Evolutionary conservation across 1,140 invertebrate species (phyloP), one percentile per base, ranked within the genome.

Genomic region (Apis mellifera): DNA sequence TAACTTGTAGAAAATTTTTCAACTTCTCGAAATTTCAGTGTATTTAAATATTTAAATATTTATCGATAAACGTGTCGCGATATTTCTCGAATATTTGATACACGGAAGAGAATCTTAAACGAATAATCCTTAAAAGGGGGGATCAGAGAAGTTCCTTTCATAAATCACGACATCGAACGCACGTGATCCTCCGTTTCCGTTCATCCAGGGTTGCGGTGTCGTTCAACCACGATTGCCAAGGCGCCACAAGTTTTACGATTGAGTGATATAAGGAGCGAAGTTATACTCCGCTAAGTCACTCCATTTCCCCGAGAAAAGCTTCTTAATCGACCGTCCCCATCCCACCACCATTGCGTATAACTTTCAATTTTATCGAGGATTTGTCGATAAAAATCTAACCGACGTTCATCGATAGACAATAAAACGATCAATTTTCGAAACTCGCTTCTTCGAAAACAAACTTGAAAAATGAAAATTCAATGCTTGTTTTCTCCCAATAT

Each of bases 201-300:
- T 55, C 72, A 23, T 83, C 9, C 57, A 23, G 13, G 2, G 57
- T 50, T 57, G 50, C 59, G 69, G 55, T 48, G 57, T 83, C 73
- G 65, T 68, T 76, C 77, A 54, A 62, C 21, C 55, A 32, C 55
- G 78, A 78, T 81, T 84, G 62, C 72, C 32, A 73, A 73, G 26
- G 26, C 15, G 59, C 42, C 54, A 32, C 32, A n/a, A 74, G 70
- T 76, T 83, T 86, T 80, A 86, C 62, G 66, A 84, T 71, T 54
- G 77, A 77, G 69, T 73, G 77, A 81, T 57, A 80, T 77, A 72
- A 84, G 60, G 54, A 79, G 23, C 59, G 59, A 71, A 76, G 23
- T 83, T 75, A 23, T 59, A 75, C 32, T 55, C 17, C 21, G 23
- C 66, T 52, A 82, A 75, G 72, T 75, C 73, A 23, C 68, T 72